phyloP scores from a whole-genome alignment of 2,797 vertebrate species.

The Chlorospingus flavigularis region DNA sequence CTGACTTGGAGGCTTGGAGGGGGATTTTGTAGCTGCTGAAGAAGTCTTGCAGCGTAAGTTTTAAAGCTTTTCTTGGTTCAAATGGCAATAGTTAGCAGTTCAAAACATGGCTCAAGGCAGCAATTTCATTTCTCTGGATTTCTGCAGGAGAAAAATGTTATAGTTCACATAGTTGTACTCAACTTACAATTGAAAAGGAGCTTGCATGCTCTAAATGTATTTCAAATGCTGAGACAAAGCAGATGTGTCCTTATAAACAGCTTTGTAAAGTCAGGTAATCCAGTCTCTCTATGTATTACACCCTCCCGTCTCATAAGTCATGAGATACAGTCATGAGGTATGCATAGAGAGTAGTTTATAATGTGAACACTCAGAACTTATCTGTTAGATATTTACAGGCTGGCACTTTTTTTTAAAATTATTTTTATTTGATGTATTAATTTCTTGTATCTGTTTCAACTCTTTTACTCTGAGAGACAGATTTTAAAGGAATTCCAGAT shows the following conservation, averaged over 20 bases:
- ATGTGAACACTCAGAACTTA: neutral
- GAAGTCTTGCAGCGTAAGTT: neutral
- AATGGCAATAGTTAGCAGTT: constrained; percentile 1
- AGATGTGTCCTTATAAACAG: neutral
- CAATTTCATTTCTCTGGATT: constrained; percentile 37
- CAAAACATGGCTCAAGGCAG: constrained; percentile 31
- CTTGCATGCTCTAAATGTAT: constrained; percentile 12
- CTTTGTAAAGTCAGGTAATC: neutral
- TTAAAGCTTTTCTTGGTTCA: constrained; percentile 19
- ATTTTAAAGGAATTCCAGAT: neutral
- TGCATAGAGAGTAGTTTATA: neutral
- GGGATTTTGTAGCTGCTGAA: neutral
- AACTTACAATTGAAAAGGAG: neutral
- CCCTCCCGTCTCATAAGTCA: neutral
- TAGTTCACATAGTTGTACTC: neutral
- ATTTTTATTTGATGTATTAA: neutral
- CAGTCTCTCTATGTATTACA: neutral
- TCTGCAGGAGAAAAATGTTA: constrained; percentile 30
- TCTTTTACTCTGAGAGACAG: neutral
- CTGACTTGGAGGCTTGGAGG: neutral
- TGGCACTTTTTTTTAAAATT: neutral
- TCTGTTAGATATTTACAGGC: neutral
- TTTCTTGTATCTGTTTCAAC: neutral
- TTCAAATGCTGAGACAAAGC: constrained; percentile 27
- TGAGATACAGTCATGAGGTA: neutral